phyloP scores from a whole-genome alignment of 1,140 invertebrate genomes.

The Drosophila tristis region DNA sequence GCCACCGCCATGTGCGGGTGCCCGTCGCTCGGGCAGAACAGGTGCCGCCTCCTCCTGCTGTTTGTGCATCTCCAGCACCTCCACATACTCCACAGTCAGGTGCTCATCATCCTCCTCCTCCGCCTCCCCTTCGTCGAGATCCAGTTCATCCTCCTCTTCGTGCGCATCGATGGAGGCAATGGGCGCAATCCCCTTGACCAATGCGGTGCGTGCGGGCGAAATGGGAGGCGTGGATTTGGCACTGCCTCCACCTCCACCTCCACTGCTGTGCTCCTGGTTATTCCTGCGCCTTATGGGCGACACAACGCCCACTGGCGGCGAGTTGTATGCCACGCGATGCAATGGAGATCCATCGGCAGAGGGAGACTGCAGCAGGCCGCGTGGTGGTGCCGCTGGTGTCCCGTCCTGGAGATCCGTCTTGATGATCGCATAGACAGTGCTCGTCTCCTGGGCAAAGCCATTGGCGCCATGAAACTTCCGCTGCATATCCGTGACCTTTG shows the following conservation, averaged over 20 bases:
- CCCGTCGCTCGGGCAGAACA: conserved; percentile 64
- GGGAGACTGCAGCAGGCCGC: conserved; percentile 58
- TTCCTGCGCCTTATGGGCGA: conserved; percentile 72
- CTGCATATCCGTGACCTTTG: conserved; percentile 75
- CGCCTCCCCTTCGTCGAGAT: conserved; percentile 3
- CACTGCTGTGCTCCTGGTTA: conserved; percentile 44
- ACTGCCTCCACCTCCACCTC: conserved; percentile 43
- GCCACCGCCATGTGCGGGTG: conserved; percentile 30
- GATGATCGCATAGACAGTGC: conserved; percentile 82
- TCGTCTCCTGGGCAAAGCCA: conserved; percentile 73
- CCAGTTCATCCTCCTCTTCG: conserved; percentile 58
- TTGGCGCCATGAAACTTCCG: conserved; percentile 80
- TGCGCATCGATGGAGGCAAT: conserved; percentile 74
- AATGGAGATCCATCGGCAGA: conserved; percentile 64
- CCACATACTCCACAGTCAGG: conserved; percentile 57
- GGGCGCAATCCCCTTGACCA: conserved; percentile 71
- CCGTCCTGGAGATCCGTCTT: conserved; percentile 69
- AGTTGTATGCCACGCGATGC: conserved; percentile 59
- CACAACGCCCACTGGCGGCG: conserved; percentile 77
- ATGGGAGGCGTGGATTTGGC: conserved; percentile 71
- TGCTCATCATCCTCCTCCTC: conserved; percentile 56
- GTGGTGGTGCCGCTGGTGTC: conserved; percentile 36
- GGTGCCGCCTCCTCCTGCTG: conserved; percentile 51
- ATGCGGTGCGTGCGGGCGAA: conserved; percentile 55
- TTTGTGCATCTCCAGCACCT: conserved; percentile 15